Conservation (phyloP, 2,888 invertebrate species). For the Pseudoips prasinana region DNA sequence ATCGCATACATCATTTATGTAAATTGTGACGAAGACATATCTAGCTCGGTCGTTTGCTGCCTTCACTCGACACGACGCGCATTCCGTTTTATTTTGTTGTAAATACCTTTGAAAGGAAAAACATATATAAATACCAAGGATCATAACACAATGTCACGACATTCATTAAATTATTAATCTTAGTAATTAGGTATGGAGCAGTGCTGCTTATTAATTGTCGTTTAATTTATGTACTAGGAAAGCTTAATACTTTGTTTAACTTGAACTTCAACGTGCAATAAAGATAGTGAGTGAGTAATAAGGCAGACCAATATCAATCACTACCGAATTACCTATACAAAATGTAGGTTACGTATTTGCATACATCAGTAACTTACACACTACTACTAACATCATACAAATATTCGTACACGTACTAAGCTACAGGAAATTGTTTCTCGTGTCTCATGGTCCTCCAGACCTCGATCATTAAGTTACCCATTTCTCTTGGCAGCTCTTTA, state of each 20-base stretch:
- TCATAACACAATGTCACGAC: conserved; percentile 45
- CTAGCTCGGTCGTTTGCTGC: conserved; percentile 63
- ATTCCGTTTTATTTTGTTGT: conserved; percentile 62
- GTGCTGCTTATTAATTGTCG: too few species aligned
- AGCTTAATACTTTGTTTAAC: too few species aligned
- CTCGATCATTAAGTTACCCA: conserved; percentile 24
- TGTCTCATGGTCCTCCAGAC: conserved; percentile 19
- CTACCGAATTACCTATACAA: too few species aligned
- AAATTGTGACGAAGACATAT: conserved; percentile 82
- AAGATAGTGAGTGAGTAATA: too few species aligned
- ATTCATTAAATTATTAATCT: conserved; percentile 22
- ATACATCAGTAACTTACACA: too few species aligned
- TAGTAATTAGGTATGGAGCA: too few species aligned
- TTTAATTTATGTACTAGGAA: too few species aligned
- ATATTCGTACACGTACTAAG: conserved; percentile 34
- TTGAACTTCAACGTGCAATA: too few species aligned
- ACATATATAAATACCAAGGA: conserved; percentile 46
- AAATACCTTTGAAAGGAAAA: conserved; percentile 49
- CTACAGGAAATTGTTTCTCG: conserved; percentile 23
- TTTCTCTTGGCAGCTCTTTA: conserved; percentile 11
- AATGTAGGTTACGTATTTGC: too few species aligned
- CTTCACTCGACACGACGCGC: conserved; percentile 72
- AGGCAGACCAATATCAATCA: too few species aligned
- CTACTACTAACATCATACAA: too few species aligned
- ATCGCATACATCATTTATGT: conserved; percentile 81